Conservation (phyloP, 1,140 invertebrate genomes). For the Cyphomyrmex costatus region DNA sequence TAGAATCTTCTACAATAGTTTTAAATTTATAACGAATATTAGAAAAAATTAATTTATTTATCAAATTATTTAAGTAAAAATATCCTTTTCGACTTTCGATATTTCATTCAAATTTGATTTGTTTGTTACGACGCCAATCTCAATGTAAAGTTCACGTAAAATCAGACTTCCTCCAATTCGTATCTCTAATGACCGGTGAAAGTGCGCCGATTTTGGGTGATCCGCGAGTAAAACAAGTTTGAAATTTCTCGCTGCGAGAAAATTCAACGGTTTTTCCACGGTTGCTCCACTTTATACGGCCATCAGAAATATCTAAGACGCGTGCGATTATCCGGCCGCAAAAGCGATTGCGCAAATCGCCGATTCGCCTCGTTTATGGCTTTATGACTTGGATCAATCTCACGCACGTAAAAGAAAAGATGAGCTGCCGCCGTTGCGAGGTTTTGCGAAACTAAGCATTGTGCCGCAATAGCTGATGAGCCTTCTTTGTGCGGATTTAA, state of each 20-base stretch:
- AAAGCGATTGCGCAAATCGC: slow-evolving; percentile 54
- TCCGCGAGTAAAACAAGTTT: slow-evolving; percentile 9
- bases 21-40: not conserved
- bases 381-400: slow-evolving; percentile 45
- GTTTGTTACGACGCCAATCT: not conserved
- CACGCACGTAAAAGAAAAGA: slow-evolving; percentile 34
- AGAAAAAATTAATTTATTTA: slow-evolving; percentile 1
- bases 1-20: not conserved
- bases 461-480: slow-evolving; percentile 10
- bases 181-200: slow-evolving; percentile 48
- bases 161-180: not conserved
- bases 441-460: slow-evolving; percentile 33
- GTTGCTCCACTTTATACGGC: slow-evolving; percentile 72
- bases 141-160: not conserved
- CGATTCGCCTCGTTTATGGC: slow-evolving; percentile 56
- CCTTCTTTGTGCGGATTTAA: slow-evolving; percentile 7
- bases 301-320: slow-evolving; percentile 70
- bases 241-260: slow-evolving; percentile 66
- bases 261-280: slow-evolving; percentile 71
- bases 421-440: not conserved
- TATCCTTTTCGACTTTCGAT: not conserved
- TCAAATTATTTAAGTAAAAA: not conserved
- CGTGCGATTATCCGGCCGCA: slow-evolving; percentile 40
- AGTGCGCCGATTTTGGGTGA: slow-evolving; percentile 39
- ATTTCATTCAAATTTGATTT: not conserved